Evolutionary conservation across 2,888 invertebrate genomes (phyloP).

Genomic region (Lamellibrachia satsuma): DNA sequence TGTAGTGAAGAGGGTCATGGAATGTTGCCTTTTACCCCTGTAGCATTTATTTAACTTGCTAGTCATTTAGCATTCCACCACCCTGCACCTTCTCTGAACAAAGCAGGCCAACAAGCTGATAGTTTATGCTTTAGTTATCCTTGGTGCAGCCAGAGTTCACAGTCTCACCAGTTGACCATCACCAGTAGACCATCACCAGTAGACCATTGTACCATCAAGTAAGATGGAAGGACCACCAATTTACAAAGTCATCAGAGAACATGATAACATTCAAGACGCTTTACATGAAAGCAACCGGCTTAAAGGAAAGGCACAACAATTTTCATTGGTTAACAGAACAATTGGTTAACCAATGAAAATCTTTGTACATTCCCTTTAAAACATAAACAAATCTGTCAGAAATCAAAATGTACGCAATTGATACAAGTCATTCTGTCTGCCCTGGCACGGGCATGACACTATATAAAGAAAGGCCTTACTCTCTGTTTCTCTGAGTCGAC

Average conservation of each 20-base stretch:
- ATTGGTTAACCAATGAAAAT: too few species aligned
- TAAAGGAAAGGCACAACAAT: too few species aligned
- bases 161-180: not conserved
- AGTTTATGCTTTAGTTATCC: not conserved
- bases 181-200: too few species aligned
- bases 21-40: not conserved
- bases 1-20: slow-evolving; percentile 2
- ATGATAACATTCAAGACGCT: too few species aligned
- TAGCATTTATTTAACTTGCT: not conserved
- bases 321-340: too few species aligned
- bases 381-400: too few species aligned
- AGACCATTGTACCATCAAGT: not conserved
- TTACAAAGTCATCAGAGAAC: not conserved
- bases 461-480: slow-evolving; percentile 71
- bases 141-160: not conserved
- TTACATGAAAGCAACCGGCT: too few species aligned
- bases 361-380: too few species aligned
- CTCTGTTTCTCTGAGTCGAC: slow-evolving; percentile 93
- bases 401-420: too few species aligned
- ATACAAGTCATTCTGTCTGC: too few species aligned
- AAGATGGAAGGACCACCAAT: not conserved
- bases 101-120: not conserved
- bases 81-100: not conserved
- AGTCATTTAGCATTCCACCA: not conserved
- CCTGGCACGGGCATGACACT: not conserved